Base-by-base conservation (phyloP, 2,888 invertebrate genomes). In the Cataglyphis albicans region DNA sequence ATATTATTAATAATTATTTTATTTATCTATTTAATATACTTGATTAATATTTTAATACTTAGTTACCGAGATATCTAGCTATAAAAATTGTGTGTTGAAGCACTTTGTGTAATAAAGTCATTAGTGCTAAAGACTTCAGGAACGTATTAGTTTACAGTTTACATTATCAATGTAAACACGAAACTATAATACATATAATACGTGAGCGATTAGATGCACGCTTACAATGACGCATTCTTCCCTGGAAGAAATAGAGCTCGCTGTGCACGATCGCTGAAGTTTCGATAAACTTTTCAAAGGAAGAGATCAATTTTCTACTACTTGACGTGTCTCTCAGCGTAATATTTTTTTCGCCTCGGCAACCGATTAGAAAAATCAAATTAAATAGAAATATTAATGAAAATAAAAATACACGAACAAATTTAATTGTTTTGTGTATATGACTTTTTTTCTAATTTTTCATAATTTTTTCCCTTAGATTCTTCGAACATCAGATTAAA, bases 181-280 rank as follows among this genome's bases (percentile, higher is more conserved):
- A 52, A 57, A 25, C 52, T 52, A 25, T 35, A 35, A 35, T 35
- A 6, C 35, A 35, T 48, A 52, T 55, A 32, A 64, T 44, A 63
- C 10, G 15, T 32, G 44, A 21, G 15, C 18, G 21, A 65, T 52
- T 55, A 55, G n/a, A 76, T 21, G 6, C 41, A n/a, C 21, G 3
- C 55, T n/a, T 63, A 32, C 9, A 0, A 67, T 67, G 52, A 67
- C 55, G 55, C 25, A 76, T 25, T 65, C 29, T 12, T 76, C 41
- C 41, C 0, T 76, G 4, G 55, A 76, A 67, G 35, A 9, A 21
- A 1, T 35, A 18, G 32, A 44, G 1, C 25, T 52, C n/a, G 9
- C 4, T 21, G 7, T 48, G 41, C n/a, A 2, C 7, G 52, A 21
- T 63, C 6, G 7, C 10, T 21, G 25, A 0, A 1, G 10, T 59